These are phyloP conservation scores for Esox niger DNA, from an alignment of 2,113 vertebrate genomes.

Conservation along the genomic window DNA sequence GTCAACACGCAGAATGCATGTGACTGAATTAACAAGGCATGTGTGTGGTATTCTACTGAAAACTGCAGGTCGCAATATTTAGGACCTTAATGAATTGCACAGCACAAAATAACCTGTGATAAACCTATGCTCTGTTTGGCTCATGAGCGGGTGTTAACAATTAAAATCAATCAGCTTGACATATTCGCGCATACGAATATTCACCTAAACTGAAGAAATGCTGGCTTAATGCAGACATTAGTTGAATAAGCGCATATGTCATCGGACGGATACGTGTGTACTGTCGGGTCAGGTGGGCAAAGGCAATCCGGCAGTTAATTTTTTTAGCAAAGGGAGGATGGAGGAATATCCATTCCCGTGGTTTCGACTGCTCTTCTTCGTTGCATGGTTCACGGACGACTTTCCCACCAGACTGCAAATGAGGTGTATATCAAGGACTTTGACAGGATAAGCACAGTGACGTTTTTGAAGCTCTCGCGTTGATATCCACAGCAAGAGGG, in stretches of 20 bases:
- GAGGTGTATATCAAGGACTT: constrained; percentile 61
- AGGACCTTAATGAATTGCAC: too few species aligned
- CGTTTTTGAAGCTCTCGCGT: constrained; percentile 43
- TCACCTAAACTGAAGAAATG: background rate
- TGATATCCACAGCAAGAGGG: background rate
- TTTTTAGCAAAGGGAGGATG: background rate
- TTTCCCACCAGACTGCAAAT: constrained; percentile 30
- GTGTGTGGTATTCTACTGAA: too few species aligned
- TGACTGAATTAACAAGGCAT: too few species aligned
- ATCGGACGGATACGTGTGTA: background rate
- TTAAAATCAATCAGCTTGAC: background rate
- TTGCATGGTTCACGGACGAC: background rate
- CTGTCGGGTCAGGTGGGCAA: constrained; percentile 2
- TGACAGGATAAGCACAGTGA: constrained; percentile 58
- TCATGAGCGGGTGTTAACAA: background rate
- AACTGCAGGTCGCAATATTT: too few species aligned
- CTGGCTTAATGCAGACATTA: background rate
- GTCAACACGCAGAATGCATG: too few species aligned
- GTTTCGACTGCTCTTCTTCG: constrained; percentile 3
- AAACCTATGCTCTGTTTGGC: too few species aligned
- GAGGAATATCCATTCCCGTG: constrained; percentile 1
- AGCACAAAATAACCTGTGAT: background rate
- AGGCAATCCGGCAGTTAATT: background rate
- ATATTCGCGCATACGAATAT: background rate
- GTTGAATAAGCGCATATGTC: background rate